These are phyloP conservation scores for Heliconius erato DNA, from an alignment of 2,888 invertebrate species.

Conservation along the genomic window DNA sequence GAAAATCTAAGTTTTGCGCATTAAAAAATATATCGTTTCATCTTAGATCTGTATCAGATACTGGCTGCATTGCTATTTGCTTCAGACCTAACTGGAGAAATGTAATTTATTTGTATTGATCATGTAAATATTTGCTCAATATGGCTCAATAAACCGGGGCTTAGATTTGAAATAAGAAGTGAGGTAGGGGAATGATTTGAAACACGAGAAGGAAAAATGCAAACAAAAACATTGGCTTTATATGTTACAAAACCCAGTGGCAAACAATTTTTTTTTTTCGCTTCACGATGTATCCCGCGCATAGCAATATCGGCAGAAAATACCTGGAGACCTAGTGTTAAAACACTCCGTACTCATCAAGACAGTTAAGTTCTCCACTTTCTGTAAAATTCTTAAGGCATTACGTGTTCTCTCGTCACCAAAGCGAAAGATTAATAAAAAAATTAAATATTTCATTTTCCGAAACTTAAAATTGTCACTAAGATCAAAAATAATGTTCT, in stretches of 20 bases:
- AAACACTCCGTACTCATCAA: too few species aligned
- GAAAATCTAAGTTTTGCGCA: background rate
- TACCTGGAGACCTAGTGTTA: too few species aligned
- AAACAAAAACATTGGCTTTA: background rate
- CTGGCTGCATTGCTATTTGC: conserved; percentile 4
- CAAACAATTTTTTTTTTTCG: too few species aligned
- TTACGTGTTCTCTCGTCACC: too few species aligned
- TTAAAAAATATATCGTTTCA: background rate
- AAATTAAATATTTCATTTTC: too few species aligned
- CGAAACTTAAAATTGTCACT: too few species aligned
- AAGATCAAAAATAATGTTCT: too few species aligned
- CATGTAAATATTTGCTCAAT: conserved; percentile 6
- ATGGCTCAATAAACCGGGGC: background rate
- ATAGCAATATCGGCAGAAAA: too few species aligned
- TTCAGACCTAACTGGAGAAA: background rate
- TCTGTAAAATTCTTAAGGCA: too few species aligned
- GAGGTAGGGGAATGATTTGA: background rate
- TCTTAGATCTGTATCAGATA: background rate
- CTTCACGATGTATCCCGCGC: too few species aligned
- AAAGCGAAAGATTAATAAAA: too few species aligned
- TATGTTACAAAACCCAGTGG: background rate
- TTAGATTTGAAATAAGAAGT: conserved; percentile 12
- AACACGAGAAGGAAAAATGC: background rate
- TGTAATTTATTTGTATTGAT: conserved; percentile 16
- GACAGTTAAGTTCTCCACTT: too few species aligned